Base-by-base conservation (phyloP, 2,113 vertebrate genomes). In the Pterocles gutturalis region DNA sequence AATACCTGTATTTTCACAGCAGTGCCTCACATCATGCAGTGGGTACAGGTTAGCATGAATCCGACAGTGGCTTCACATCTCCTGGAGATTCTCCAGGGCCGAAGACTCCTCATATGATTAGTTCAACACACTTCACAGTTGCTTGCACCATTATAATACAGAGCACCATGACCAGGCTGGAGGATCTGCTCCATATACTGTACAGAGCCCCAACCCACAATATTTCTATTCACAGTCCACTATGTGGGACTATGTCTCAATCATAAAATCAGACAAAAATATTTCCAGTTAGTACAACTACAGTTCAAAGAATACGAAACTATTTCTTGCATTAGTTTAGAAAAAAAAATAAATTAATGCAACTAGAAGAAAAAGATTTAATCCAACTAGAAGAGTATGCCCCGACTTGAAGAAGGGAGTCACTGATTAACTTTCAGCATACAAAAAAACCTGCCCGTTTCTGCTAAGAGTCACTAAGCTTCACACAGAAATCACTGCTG, bases 401-500 rank as follows among this genome's bases (percentile, higher is more conserved):
- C 49, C 49, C 77, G 51, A 70, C 58, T 77, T 43, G 57, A 83
- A 76, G 79, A 76, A 84, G 26, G 43, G 55, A 77, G 66, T 60
- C 19, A 57, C 48, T 82, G 70, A 84, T 89, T 67, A 92, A 84
- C 38, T 94, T 84, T 31, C 33, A 87, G 46, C 58, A 62, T 66
- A 51, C 78, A 80, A 62, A 87, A 69, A 45, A 2, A 4, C 13
- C 78, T 83, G 79, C 26, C 67, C 46, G 31, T 77, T 94, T 89
- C 83, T 94, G 79, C 82, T 88, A 46, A 87, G 31, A 91, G 71
- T 88, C 71, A 69, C 43, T 57, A 45, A 34, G 53, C 85, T 85
- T 85, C 62, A 84, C 45, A 43, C 43, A 89, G 91, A 82, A 91
- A 89, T 95, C 89, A 67, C 65, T 49, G 65, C 57, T 82, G 89